Evolutionary conservation across 2,888 invertebrate genomes (phyloP), one percentile per base, ranked within the genome.

Genomic region (Ptychoptera contaminata): DNA sequence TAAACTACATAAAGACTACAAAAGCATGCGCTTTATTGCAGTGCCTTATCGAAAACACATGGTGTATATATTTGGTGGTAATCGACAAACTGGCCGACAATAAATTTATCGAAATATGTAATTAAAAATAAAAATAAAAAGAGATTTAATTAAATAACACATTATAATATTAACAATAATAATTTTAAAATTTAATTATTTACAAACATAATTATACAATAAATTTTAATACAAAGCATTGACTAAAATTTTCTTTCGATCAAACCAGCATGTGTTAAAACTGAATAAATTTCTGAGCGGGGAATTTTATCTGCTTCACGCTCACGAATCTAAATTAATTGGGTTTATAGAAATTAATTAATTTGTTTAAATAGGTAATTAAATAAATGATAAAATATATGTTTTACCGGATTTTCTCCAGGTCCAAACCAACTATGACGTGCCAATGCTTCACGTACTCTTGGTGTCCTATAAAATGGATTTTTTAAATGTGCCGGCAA

Each of bases 201-300:
- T 37, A 14, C 6, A 37, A 14, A 1, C 10, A 38, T 37, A n/a
- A n/a, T n/a, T n/a, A n/a, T n/a, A n/a, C n/a, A n/a, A n/a, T n/a
- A 34, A 29, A 40, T 40, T 40, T 42, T 8, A 42, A 35, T n/a
- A 36, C 16, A 37, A 29, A 42, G 35, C 11, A 38, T n/a, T n/a
- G 43, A 36, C 16, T 35, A 23, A 23, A 23, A 23, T 34, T 55
- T 55, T 35, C 71, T 59, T 23, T 67, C 64, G 39, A 77, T 64
- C 16, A 79, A 62, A 2, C 78, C 78, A 1, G 78, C 78, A 58
- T 79, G 78, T 1, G 73, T 72, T 40, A 79, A 62, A 35, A 77
- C 72, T 42, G 71, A 72, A 61, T 76, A 77, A 49, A 79, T 77
- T 57, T 76, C 71, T 40, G 67, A 65, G 15, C 77, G 69, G n/a